These are phyloP conservation scores for Heterotilapia buettikoferi DNA, from an alignment of 2,113 vertebrate genomes.

Conservation along the genomic window DNA sequence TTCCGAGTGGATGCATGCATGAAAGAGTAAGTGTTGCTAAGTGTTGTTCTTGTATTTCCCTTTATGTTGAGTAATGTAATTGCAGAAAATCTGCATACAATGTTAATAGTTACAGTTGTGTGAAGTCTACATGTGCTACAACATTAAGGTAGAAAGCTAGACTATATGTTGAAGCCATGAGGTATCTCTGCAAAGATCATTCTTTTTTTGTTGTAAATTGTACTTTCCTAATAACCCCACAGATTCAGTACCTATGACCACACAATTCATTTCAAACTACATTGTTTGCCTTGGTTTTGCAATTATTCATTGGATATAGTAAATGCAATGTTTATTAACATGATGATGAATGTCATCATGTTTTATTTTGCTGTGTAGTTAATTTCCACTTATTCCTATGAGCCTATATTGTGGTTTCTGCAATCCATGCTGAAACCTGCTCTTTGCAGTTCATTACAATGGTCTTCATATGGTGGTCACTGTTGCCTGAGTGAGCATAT, in stretches of 20 bases:
- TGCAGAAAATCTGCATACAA: background rate
- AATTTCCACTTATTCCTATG: background rate
- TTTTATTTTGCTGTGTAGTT: background rate
- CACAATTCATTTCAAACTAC: background rate
- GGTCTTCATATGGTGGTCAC: background rate
- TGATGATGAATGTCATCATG: background rate
- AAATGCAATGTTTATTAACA: background rate
- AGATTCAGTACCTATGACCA: background rate
- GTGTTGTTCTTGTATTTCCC: background rate
- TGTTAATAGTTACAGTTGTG: background rate
- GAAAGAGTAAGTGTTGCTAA: background rate
- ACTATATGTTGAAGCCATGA: background rate
- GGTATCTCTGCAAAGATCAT: background rate
- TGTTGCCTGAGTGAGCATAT: background rate
- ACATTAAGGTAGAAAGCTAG: background rate
- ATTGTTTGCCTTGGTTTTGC: background rate
- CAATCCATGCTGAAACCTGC: background rate
- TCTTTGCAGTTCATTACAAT: background rate
- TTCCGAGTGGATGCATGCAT: background rate
- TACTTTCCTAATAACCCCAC: background rate
- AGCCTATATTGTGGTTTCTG: background rate
- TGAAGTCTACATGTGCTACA: background rate
- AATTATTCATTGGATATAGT: background rate
- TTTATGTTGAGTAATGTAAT: background rate
- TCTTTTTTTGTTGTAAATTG: background rate